Evolutionary conservation across 2,113 vertebrate genomes (phyloP).

Genomic region (Rynchops niger): DNA sequence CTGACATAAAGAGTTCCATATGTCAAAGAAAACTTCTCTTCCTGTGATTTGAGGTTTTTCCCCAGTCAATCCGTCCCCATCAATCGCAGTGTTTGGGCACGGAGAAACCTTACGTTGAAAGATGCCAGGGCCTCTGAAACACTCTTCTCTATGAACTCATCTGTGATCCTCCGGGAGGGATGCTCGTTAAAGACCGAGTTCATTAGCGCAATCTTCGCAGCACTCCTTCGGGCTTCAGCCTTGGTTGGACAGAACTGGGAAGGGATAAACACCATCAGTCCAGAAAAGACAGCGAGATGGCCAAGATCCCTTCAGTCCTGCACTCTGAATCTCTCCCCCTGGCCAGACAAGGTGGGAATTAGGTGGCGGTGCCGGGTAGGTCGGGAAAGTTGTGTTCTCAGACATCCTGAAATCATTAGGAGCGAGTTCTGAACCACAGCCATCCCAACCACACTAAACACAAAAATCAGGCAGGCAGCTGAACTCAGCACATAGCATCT

Average conservation of each 20-base stretch:
- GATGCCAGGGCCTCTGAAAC: slow-evolving; percentile 92
- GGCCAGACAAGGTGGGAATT: rapidly evolving
- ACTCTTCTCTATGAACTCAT: slow-evolving; percentile 98
- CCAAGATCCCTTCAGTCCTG: background rate
- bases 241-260: slow-evolving; percentile 95
- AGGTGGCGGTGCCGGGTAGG: background rate
- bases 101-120: slow-evolving; percentile 86
- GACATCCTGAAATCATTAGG: slow-evolving; percentile 61
- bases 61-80: background rate
- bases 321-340: background rate
- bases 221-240: slow-evolving; percentile 91
- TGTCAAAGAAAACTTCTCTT: background rate
- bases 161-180: slow-evolving; percentile 92
- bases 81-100: background rate
- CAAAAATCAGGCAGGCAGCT: background rate
- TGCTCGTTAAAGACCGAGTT: slow-evolving; percentile 98
- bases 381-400: background rate
- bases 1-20: background rate
- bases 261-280: background rate
- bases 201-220: slow-evolving; percentile 97
- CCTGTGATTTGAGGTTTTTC: background rate
- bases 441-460: background rate
- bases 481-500: slow-evolving; percentile 43
- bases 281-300: rapidly evolving
- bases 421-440: background rate